Conservation (phyloP, 2,888 invertebrate genomes). For the Metacarcinus magister region DNA sequence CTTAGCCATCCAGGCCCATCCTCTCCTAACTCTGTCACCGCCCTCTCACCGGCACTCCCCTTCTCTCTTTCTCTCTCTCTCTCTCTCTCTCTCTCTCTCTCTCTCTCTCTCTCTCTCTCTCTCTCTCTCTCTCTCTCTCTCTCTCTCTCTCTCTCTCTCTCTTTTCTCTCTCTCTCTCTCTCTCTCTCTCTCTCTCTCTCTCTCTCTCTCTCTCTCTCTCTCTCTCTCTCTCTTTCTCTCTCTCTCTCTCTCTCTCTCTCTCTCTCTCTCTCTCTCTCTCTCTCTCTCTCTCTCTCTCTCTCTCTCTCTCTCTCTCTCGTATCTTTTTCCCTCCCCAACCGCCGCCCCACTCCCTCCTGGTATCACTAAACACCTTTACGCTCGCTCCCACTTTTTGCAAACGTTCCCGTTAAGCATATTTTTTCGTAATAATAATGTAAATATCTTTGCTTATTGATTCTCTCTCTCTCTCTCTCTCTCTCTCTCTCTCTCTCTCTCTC, state of each 20-base stretch:
- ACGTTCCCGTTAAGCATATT: neutral
- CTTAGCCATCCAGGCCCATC: neutral
- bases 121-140: neutral
- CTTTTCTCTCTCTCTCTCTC: slow-evolving; percentile 8
- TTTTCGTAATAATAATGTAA: neutral
- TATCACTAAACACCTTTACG: neutral
- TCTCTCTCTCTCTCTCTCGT: slow-evolving; percentile 53
- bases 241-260: slow-evolving; percentile 82
- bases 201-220: slow-evolving; percentile 70
- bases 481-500: slow-evolving; percentile 2
- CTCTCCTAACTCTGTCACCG: slow-evolving; percentile 72
- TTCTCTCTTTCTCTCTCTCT: too few relatives aligned
- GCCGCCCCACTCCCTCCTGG: slow-evolving; percentile 50
- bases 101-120: too few relatives aligned
- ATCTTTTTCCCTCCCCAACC: slow-evolving; percentile 67
- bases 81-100: neutral
- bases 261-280: slow-evolving; percentile 69
- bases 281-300: neutral
- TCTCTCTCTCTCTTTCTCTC: slow-evolving; percentile 72
- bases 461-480: slow-evolving; percentile 51
- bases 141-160: slow-evolving; percentile 59
- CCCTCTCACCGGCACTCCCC: neutral
- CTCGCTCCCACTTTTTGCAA: neutral
- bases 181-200: slow-evolving; percentile 57
- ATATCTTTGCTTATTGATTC: neutral